Evolutionary conservation across 2,888 invertebrate species (phyloP).

Genomic region (Coenonympha glycerion): DNA sequence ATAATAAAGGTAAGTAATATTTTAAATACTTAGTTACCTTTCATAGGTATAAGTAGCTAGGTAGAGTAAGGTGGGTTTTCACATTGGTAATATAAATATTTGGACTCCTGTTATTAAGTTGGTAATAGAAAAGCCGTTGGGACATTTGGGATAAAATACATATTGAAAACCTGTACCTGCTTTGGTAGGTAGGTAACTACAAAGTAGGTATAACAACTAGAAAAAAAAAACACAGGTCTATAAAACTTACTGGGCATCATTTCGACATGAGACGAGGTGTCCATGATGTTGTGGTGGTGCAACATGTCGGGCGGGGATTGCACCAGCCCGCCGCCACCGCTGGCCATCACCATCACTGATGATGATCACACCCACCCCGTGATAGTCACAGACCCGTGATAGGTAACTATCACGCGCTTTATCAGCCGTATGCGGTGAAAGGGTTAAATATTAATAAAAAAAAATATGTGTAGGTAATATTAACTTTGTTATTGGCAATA

Average conservation of each 20-base stretch:
- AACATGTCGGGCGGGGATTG: slow-evolving; percentile 75
- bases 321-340: slow-evolving; percentile 71
- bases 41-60: too few relatives aligned
- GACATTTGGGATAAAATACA: too few relatives aligned
- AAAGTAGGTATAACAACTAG: not conserved
- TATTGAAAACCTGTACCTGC: too few relatives aligned
- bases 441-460: slow-evolving; percentile 5
- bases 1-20: too few relatives aligned
- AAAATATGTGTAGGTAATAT: not conserved
- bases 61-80: too few relatives aligned
- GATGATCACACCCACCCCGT: slow-evolving; percentile 24
- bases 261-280: slow-evolving; percentile 69
- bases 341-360: slow-evolving; percentile 73
- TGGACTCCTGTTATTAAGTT: too few relatives aligned
- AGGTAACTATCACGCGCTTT: slow-evolving; percentile 17
- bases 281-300: slow-evolving; percentile 72
- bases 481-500: not conserved
- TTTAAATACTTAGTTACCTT: too few relatives aligned
- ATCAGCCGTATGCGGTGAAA: not conserved
- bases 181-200: too few relatives aligned
- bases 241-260: slow-evolving; percentile 70
- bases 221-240: not conserved
- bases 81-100: too few relatives aligned
- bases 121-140: too few relatives aligned
- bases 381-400: slow-evolving; percentile 11